A percentile compares a stretch with the other conserved stretches of the same genome.
Conservation (phyloP, 2,888 invertebrate genomes). For the Hyalella azteca region DNA sequence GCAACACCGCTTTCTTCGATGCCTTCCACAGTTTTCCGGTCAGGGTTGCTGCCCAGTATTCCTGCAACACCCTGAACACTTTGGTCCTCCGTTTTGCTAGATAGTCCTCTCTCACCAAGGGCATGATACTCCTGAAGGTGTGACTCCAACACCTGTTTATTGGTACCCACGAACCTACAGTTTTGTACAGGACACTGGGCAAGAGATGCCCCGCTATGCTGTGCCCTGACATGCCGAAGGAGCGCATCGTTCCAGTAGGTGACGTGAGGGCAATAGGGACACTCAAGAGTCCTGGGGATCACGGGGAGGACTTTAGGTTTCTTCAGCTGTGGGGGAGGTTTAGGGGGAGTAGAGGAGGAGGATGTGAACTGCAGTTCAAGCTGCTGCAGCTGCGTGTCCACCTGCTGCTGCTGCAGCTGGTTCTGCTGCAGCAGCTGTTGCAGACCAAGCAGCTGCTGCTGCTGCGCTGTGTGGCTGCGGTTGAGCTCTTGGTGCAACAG, state of each 20-base stretch:
- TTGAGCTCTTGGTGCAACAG: constrained; percentile 6
- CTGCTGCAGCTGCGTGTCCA: background rate
- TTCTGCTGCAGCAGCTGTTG: constrained; percentile 17
- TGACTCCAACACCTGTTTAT: background rate
- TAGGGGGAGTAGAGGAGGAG: background rate
- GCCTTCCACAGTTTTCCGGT: background rate
- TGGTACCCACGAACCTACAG: background rate
- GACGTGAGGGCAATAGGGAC: background rate
- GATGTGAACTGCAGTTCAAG: background rate
- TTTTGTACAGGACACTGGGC: background rate
- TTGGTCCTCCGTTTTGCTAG: background rate
- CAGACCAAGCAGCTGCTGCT: background rate
- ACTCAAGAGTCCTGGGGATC: background rate
- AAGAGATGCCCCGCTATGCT: background rate
- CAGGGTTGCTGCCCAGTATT: background rate
- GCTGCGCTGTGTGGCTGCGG: background rate
- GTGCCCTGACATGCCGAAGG: background rate
- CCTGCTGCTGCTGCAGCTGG: constrained; percentile 21
- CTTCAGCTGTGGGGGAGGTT: background rate
- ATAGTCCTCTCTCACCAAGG: background rate
- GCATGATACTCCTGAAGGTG: too few species aligned
- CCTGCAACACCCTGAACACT: too few species aligned
- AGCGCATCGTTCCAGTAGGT: constrained; percentile 17
- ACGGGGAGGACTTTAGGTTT: background rate
- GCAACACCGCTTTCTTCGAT: background rate